A percentile compares a stretch with the other conserved stretches of the same genome.
These are phyloP conservation scores for Agrypnus murinus DNA, from an alignment of 2,888 invertebrate species.

Conservation along the genomic window DNA sequence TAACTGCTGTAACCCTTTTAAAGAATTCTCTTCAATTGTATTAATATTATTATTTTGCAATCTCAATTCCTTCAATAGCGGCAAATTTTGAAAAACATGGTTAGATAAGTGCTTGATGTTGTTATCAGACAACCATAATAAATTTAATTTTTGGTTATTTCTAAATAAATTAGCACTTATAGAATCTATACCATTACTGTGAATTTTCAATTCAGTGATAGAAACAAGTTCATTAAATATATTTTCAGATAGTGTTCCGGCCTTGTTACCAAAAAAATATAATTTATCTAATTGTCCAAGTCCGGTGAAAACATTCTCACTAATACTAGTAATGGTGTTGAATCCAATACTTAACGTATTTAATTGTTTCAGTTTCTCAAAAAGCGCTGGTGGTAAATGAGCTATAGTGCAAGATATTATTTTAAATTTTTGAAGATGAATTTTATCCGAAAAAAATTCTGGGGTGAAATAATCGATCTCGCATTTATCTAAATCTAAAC, in stretches of 20 bases:
- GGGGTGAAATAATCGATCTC: constrained; percentile 33
- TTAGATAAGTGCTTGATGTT: constrained; percentile 24
- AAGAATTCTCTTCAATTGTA: constrained; percentile 10
- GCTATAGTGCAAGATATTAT: constrained; percentile 31
- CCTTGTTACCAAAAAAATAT: constrained; percentile 37
- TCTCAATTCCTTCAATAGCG: constrained; percentile 1
- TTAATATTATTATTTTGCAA: constrained; percentile 31
- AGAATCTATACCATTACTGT: constrained; percentile 23
- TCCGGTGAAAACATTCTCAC: constrained; percentile 16
- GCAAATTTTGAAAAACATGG: constrained; percentile 26
- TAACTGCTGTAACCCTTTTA: constrained; percentile 11
- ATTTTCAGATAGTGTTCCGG: constrained; percentile 16
- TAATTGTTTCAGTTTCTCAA: constrained; percentile 12
- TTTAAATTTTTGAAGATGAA: constrained; percentile 34
- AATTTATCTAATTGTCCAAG: constrained; percentile 22
- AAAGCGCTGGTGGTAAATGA: constrained; percentile 28
- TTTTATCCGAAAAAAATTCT: constrained; percentile 29
- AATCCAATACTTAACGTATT: constrained; percentile 41
- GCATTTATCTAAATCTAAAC: constrained; percentile 39
- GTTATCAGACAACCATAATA: constrained; percentile 37
- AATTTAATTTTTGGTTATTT: constrained; percentile 20
- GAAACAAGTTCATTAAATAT: constrained; percentile 25
- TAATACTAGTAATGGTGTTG: constrained; percentile 32
- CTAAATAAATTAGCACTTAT: constrained; percentile 24
- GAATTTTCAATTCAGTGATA: constrained; percentile 23